These are phyloP conservation scores for Eolophus roseicapilla DNA, from an alignment of 2,113 vertebrate genomes.

Conservation along the genomic window DNA sequence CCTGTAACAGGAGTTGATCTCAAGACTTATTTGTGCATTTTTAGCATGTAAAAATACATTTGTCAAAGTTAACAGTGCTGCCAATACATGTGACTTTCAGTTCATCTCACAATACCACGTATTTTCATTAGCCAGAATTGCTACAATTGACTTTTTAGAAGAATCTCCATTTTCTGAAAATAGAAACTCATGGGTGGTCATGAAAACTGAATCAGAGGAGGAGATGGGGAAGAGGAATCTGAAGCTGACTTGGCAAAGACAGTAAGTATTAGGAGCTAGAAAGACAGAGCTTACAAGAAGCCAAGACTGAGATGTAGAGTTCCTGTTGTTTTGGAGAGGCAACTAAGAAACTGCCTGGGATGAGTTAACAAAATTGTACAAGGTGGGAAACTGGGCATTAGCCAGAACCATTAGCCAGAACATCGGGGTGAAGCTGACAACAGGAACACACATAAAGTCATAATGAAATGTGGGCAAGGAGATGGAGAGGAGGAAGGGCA, in stretches of 20 bases:
- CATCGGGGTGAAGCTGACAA: background rate
- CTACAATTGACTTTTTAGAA: background rate
- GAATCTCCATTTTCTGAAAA: slow-evolving; percentile 27
- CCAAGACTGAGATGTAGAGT: background rate
- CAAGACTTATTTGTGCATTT: background rate
- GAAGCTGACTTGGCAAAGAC: background rate
- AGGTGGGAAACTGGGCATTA: background rate
- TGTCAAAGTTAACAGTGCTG: background rate
- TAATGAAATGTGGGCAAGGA: background rate
- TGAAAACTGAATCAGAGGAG: background rate
- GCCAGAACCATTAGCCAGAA: background rate
- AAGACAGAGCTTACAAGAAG: background rate
- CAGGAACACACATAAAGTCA: background rate
- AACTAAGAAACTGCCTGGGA: background rate
- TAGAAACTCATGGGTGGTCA: background rate
- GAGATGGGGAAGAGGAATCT: background rate
- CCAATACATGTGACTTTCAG: background rate
- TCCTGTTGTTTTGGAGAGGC: background rate
- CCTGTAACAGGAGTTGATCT: background rate
- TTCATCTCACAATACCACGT: background rate
- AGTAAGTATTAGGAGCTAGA: background rate
- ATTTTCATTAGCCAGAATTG: background rate
- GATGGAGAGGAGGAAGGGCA: background rate
- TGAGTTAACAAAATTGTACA: background rate
- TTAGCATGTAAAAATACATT: background rate